A percentile compares a stretch with the other conserved stretches of the same genome.
Conservation (phyloP, 2,113 vertebrate species). For the Stigmatopora argus region DNA sequence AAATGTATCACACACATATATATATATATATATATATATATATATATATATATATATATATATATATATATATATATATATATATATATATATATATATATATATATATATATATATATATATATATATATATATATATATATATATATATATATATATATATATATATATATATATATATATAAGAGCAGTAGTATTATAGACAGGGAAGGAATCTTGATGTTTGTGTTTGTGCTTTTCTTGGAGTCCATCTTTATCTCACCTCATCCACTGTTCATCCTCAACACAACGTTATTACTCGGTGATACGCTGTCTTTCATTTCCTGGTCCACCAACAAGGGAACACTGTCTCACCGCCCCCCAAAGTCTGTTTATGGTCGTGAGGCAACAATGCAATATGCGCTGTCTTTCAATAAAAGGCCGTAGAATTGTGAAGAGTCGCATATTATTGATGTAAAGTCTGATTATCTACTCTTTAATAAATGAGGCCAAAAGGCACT, state of each 20-base stretch:
- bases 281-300: conserved; percentile 49
- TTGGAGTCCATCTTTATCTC: conserved; percentile 46
- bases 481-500: conserved; percentile 7
- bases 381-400: conserved; percentile 29
- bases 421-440: conserved; percentile 12
- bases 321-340: conserved; percentile 50
- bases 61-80: too few species aligned
- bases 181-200: conserved; percentile 29
- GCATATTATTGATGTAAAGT: conserved; percentile 4
- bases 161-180: too few species aligned
- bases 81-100: too few species aligned
- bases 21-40: too few species aligned
- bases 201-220: conserved; percentile 37
- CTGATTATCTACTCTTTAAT: conserved; percentile 13
- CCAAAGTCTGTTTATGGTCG: not conserved
- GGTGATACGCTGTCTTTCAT: conserved; percentile 57
- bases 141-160: too few species aligned
- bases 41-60: too few species aligned
- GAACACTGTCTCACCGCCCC: not conserved
- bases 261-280: conserved; percentile 40
- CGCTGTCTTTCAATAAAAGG: conserved; percentile 35
- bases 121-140: too few species aligned
- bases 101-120: too few species aligned
- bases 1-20: too few species aligned
- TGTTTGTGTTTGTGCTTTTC: conserved; percentile 37